A percentile compares a stretch with the other conserved stretches of the same genome.
phyloP scores from a whole-genome alignment of 2,113 vertebrate genomes.

The Brachypodius melanocephalos region DNA sequence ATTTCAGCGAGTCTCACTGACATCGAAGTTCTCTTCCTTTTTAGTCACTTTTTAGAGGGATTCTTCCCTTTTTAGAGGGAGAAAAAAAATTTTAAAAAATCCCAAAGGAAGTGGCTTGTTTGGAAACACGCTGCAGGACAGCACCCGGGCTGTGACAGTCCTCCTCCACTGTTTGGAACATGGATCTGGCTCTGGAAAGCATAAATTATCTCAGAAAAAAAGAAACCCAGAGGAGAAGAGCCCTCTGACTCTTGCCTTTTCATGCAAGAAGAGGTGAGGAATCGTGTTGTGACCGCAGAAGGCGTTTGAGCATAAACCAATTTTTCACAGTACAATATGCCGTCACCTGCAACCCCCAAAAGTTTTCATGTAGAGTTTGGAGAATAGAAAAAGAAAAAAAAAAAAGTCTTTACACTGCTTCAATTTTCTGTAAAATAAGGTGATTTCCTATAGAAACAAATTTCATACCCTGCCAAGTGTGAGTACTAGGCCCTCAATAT shows the following conservation, averaged over 20 bases:
- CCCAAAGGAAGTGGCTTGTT: not conserved
- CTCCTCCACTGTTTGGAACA: rapidly evolving
- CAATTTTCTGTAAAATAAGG: not conserved
- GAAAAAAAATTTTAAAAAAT: not conserved
- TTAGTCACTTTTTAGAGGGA: not conserved
- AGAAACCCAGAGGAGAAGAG: not conserved
- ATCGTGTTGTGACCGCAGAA: not conserved
- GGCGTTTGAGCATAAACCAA: not conserved
- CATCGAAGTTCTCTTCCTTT: rapidly evolving
- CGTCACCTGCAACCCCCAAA: not conserved
- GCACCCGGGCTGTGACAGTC: rapidly evolving
- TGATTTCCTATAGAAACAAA: constrained; percentile 30
- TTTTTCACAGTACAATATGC: not conserved
- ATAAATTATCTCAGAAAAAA: not conserved
- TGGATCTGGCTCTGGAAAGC: not conserved
- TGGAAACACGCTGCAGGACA: not conserved
- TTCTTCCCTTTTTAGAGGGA: not conserved
- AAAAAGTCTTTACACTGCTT: not conserved
- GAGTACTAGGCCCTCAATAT: not conserved
- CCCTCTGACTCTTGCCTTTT: not conserved
- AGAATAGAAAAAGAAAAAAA: not conserved
- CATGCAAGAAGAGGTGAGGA: not conserved
- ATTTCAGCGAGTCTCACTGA: not conserved
- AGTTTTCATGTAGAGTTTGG: not conserved
- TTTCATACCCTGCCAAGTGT: not conserved